Conservation (phyloP, 2,888 invertebrate species). For the Volucella bombylans region DNA sequence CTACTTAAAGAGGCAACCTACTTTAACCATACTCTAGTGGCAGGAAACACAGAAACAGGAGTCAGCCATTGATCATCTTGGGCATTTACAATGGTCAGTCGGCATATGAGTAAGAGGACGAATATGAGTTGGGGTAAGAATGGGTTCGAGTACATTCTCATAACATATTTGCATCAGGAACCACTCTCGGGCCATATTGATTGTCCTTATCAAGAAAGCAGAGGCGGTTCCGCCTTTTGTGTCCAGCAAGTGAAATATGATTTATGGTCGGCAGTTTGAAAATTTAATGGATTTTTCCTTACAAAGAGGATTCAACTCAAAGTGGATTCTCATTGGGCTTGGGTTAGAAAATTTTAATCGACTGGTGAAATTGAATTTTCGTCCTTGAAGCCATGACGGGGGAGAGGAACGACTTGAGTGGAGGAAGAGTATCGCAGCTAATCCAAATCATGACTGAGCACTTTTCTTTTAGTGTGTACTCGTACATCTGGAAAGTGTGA, state of each 20-base stretch:
- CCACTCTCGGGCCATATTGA: not conserved
- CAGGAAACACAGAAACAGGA: slow-evolving; percentile 1
- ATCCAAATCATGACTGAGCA: too few species aligned
- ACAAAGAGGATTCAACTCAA: not conserved
- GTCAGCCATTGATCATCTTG: slow-evolving; percentile 26
- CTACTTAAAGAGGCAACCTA: slow-evolving; percentile 7
- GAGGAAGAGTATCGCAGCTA: too few species aligned
- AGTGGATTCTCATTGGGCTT: slow-evolving; percentile 11
- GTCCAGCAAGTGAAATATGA: slow-evolving; percentile 23
- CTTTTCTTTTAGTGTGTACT: too few species aligned
- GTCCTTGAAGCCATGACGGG: not conserved
- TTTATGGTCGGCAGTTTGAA: slow-evolving; percentile 45
- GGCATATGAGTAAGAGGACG: not conserved
- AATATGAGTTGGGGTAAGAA: too few species aligned
- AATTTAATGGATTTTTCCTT: slow-evolving; percentile 18
- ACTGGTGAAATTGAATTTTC: slow-evolving; percentile 27
- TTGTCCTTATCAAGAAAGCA: slow-evolving; percentile 14
- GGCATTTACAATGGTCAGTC: slow-evolving; percentile 15
- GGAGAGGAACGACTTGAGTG: too few species aligned
- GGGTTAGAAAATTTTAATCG: slow-evolving; percentile 25
- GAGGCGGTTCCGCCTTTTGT: not conserved
- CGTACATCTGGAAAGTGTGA: too few species aligned
- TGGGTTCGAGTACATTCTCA: not conserved
- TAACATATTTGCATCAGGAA: slow-evolving; percentile 29
- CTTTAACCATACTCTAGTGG: slow-evolving; percentile 4